Base-by-base conservation (phyloP, 2,797 vertebrate genomes). In the Muscicapa striata region DNA sequence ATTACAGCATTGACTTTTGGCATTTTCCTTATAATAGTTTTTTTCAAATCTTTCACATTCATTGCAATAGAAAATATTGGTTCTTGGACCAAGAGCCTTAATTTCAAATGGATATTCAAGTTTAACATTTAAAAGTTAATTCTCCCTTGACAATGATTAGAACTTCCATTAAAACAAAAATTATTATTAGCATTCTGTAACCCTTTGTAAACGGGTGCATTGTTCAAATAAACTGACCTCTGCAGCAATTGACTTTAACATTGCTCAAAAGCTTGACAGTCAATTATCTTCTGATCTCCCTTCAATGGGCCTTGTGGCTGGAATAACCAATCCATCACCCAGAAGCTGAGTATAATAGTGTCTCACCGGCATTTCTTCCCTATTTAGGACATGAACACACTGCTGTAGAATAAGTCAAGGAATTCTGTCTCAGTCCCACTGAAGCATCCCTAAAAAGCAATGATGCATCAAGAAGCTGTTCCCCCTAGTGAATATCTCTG, bases 251-350 rank as follows among this genome's bases (percentile, higher is more conserved):
- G 97, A 97, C 97, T 96, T 98, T 96, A 96, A 95, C 97, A 97
- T 97, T 97, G 94, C 94, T 97, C 96, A 97, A 95, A 95, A 96
- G 67, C 93, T 94, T 97, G 97, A 96, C 97, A 98, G 97, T 97
- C 97, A 97, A 97, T 98, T 98, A 97, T 97, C 97, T 97, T 87
- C 95, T 97, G 95, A 98, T 97, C 93, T 97, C 86, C 83, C 93
- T 97, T 97, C 96, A 96, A 95, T 92, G 81, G 94, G 90, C 81
- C 91, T 97, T 95, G 81, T 93, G 84, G 92, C 93, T 97, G 96
- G 97, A 97, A 98, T 94, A 97, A 96, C 89, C 96, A 97, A 97
- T 97, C 95, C 92, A 97, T 98, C 97, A 97, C 59, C 76, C 95
- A 43, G 87, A 96, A 97, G 95, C 94, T 95, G 96, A 97, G 90